Evolutionary conservation across 2,113 vertebrate genomes (phyloP).

Genomic region (Spea multiplicata): DNA sequence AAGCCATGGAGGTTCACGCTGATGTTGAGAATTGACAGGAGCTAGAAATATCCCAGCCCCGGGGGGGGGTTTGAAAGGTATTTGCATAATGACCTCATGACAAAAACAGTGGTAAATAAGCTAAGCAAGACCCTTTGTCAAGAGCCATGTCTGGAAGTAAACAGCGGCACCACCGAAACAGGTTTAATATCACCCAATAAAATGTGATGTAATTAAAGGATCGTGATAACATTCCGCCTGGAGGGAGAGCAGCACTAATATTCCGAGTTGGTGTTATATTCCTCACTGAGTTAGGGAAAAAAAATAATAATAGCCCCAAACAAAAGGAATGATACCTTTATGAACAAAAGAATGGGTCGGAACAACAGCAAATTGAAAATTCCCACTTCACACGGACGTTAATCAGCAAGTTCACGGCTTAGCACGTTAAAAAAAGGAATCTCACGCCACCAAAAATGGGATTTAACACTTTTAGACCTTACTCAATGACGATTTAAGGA

Average conservation of each 20-base stretch:
- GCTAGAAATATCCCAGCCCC: not conserved
- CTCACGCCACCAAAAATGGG: too few species aligned
- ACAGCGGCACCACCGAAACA: conserved; percentile 28
- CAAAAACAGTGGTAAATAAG: conserved; percentile 9
- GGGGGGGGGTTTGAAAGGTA: not conserved
- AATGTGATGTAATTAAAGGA: conserved; percentile 36
- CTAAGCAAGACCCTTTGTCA: conserved; percentile 21
- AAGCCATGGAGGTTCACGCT: not conserved
- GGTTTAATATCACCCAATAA: conserved; percentile 31
- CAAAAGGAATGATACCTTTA: conserved; percentile 7
- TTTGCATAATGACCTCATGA: conserved; percentile 35
- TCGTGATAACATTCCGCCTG: not conserved
- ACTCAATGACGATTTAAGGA: too few species aligned
- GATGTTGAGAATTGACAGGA: not conserved
- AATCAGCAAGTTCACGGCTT: not conserved
- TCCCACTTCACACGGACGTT: not conserved
- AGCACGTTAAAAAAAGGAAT: too few species aligned
- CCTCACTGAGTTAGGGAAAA: not conserved
- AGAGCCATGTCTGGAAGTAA: conserved; percentile 21
- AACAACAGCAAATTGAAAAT: not conserved
- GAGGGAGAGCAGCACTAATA: not conserved
- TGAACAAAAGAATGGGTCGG: not conserved
- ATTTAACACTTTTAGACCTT: too few species aligned
- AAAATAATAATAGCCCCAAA: not conserved
- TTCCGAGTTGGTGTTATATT: not conserved